phyloP scores from a whole-genome alignment of 2,888 invertebrate species.

The Morpho helenor region DNA sequence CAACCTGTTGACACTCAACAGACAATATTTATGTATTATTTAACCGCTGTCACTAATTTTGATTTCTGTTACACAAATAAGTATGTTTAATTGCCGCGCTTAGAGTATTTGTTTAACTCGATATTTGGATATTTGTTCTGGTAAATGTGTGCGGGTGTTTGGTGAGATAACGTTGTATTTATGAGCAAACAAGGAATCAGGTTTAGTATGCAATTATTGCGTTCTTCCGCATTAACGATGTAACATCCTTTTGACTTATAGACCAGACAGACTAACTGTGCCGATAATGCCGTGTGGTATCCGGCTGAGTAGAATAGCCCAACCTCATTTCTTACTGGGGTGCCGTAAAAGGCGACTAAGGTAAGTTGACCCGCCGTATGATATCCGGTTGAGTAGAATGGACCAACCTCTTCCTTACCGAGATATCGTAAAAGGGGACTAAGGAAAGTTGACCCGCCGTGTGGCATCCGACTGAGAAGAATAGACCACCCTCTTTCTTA shows the following conservation, averaged over 20 bases:
- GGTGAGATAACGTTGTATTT: conserved; percentile 45
- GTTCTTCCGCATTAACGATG: conserved; percentile 31
- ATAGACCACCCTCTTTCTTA: no score
- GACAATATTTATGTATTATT: conserved; percentile 67
- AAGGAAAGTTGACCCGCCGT: no score
- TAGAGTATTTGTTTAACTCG: conserved; percentile 54
- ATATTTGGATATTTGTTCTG: conserved; percentile 44
- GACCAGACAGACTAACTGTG: background rate
- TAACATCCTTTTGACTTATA: conserved; percentile 15
- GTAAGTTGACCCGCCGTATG: no score
- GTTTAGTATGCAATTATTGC: conserved; percentile 29
- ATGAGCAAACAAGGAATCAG: conserved; percentile 47
- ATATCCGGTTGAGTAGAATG: no score
- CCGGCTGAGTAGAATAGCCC: no score
- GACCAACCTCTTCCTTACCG: no score
- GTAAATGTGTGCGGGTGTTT: conserved; percentile 39
- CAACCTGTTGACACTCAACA: conserved; percentile 53
- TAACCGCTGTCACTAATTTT: conserved; percentile 64
- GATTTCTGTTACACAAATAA: conserved; percentile 61
- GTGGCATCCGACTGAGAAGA: no score
- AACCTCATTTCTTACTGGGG: no score
- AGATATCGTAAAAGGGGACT: no score
- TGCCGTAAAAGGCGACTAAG: no score
- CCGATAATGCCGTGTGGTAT: no score
- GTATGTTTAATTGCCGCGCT: conserved; percentile 64